Base-by-base conservation (phyloP, 2,888 invertebrate genomes). In the Trichopoda pennipes region DNA sequence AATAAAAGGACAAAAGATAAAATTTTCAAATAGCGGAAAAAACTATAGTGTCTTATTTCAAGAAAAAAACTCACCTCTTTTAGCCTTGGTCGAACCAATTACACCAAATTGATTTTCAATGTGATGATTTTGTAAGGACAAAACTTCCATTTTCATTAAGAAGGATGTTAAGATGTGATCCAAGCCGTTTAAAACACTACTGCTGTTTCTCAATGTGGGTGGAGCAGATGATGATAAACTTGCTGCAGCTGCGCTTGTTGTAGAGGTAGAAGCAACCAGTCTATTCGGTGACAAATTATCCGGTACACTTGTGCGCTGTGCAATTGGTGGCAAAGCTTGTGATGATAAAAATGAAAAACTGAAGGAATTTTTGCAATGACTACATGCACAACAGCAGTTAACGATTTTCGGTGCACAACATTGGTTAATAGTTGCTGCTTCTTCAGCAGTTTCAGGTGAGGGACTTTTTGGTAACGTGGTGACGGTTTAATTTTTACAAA, bases 121-220 rank as follows among this genome's bases (percentile, higher is more conserved):
- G 92, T 94, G 94, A 92, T 94, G 94, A 92, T 93, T 95, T 91
- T 94, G 94, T 91, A 95, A 94, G 91, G 95, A 94, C 91, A 95
- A 93, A 92, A 95, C 94, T 93, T 95, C 95, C 95, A 95, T 95
- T 91, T 93, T 94, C 91, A 91, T 91, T 77, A 87, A 86, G 86
- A 89, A 83, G 85, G 89, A 88, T 85, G 88, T 87, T 80, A 88
- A 88, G 75, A 89, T 87, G 84, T 88, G 87, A 88, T 89, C 89
- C 86, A 89, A 88, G 85, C 88, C 87, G 87, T 87, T 85, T 80
- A 86, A 83, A 80, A 85, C 84, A 82, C 77, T 84, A 21, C 32
- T 74, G 23, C 73, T 69, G 73, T 53, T 60, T 16, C 72, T 70
- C 32, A 76, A 74, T 51, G 81, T 53, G n/a, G 83, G 47, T 44